Conservation (phyloP, 2,797 vertebrate genomes). For the Gymnothorax javanicus region DNA sequence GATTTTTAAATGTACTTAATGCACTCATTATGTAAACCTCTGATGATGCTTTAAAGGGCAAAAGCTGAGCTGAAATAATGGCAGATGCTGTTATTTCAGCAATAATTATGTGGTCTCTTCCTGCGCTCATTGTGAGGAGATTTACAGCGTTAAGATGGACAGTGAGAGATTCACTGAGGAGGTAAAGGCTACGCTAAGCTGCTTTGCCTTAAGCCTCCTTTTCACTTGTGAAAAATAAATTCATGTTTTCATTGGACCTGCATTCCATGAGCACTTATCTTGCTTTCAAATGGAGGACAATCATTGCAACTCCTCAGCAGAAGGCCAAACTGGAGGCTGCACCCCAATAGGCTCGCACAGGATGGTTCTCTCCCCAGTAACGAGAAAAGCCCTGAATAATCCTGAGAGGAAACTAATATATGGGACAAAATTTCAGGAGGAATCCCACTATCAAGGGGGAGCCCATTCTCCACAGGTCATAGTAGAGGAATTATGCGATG, state of each 20-base stretch:
- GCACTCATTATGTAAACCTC: conserved; percentile 40
- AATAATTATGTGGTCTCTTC: conserved; percentile 5
- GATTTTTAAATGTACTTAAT: conserved; percentile 37
- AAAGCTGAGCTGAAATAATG: conserved; percentile 12
- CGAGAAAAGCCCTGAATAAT: too few species aligned
- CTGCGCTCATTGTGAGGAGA: neutral
- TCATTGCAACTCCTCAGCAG: too few species aligned
- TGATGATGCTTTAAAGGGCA: conserved; percentile 25
- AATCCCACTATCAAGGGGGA: too few species aligned
- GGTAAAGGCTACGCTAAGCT: neutral
- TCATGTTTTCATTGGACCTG: neutral
- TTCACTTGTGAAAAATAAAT: neutral
- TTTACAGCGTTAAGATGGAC: neutral
- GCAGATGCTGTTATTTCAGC: neutral
- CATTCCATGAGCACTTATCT: neutral
- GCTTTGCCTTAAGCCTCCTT: neutral
- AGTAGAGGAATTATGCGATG: too few species aligned
- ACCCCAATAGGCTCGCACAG: too few species aligned
- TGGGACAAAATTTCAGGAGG: too few species aligned
- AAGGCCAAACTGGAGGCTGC: too few species aligned
- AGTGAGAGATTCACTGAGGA: neutral
- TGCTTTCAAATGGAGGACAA: too few species aligned
- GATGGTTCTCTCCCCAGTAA: too few species aligned
- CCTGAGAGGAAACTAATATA: too few species aligned
- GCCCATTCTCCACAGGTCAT: too few species aligned